Conservation (phyloP, 1,140 invertebrate genomes). For the Panagrolaimus sp. region DNA sequence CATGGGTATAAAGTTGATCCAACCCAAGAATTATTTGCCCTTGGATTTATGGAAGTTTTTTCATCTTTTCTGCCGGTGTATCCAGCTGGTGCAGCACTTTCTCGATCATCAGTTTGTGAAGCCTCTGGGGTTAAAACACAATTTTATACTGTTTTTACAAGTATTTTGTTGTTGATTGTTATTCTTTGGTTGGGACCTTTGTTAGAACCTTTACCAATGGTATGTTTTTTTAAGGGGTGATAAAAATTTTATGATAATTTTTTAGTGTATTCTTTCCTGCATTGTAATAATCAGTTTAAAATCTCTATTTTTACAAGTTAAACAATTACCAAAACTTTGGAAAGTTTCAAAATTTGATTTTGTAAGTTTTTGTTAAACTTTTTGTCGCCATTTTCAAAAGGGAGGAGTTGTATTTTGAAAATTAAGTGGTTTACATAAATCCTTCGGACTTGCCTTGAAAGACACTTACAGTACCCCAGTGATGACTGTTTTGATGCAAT, state of each 20-base stretch:
- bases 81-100: conserved; percentile 76
- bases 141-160: conserved; percentile 65
- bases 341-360: conserved; percentile 60
- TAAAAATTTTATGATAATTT: too few relatives aligned
- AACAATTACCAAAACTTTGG: conserved; percentile 59
- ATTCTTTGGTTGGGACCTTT: conserved; percentile 77
- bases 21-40: conserved; percentile 60
- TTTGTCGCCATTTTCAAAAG: too few relatives aligned
- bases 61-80: conserved; percentile 79
- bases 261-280: conserved; percentile 59
- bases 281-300: conserved; percentile 61
- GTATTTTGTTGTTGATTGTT: conserved; percentile 69
- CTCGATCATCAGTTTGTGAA: conserved; percentile 69
- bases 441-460: too few relatives aligned
- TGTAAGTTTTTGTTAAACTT: conserved; percentile 41
- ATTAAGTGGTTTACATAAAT: too few relatives aligned
- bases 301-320: conserved; percentile 61
- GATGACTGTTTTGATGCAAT: too few relatives aligned
- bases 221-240: background rate
- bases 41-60: conserved; percentile 69
- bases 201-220: conserved; percentile 71
- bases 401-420: too few relatives aligned
- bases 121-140: conserved; percentile 72
- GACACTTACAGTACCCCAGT: too few relatives aligned
- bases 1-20: conserved; percentile 77